Evolutionary conservation across 2,888 invertebrate genomes (phyloP).

Genomic region (Enchytraeus crypticus): DNA sequence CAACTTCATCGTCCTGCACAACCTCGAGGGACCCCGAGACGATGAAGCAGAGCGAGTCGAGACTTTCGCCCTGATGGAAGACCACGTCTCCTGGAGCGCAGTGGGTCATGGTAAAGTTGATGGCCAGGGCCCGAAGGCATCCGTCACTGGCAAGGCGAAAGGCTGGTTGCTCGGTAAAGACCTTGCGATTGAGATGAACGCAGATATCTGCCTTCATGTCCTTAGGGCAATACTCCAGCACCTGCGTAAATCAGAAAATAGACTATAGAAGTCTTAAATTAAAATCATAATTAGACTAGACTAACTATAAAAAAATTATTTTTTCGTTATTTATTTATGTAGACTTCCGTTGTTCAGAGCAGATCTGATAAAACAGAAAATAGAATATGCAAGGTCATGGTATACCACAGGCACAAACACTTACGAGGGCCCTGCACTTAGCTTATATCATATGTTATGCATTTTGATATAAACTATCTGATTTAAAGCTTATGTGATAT

Average conservation of each 20-base stretch:
- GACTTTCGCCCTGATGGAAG: constrained; percentile 97
- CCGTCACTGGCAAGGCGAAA: constrained; percentile 84
- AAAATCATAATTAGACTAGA: not conserved
- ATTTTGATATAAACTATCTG: too few species aligned
- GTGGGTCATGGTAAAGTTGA: constrained; percentile 64
- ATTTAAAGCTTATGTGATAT: too few species aligned
- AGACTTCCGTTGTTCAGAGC: too few species aligned
- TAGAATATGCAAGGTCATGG: too few species aligned
- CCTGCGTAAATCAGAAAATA: constrained; percentile 56
- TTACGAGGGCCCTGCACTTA: too few species aligned
- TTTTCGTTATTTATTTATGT: too few species aligned
- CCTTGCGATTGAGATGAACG: constrained; percentile 97
- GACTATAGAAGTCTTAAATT: too few species aligned
- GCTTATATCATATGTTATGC: too few species aligned
- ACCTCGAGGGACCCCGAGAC: constrained; percentile 97
- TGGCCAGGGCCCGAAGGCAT: constrained; percentile 58
- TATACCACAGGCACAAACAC: too few species aligned
- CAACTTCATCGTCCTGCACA: constrained; percentile 98
- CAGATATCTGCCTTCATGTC: constrained; percentile 99
- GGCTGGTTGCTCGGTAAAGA: constrained; percentile 56
- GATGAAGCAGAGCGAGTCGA: constrained; percentile 94
- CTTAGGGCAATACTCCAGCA: constrained; percentile 98
- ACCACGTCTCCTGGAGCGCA: constrained; percentile 92
- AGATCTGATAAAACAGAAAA: too few species aligned
- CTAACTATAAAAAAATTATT: too few species aligned